phyloP scores from a whole-genome alignment of 2,888 invertebrate genomes.

The Bombylius major region DNA sequence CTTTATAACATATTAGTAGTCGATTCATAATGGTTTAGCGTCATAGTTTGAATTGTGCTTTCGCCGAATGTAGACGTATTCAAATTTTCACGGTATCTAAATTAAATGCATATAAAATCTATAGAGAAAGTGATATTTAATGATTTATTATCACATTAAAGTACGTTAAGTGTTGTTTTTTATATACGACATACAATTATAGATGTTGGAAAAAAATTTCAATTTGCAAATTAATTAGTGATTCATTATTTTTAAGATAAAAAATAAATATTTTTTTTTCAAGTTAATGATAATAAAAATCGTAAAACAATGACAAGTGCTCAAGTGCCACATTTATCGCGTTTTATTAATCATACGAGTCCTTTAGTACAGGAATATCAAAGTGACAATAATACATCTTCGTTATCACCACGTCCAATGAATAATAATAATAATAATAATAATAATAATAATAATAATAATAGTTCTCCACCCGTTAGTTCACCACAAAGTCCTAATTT shows the following conservation, averaged over 20 bases:
- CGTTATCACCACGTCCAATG: constrained; percentile 15
- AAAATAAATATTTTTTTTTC: too few species aligned
- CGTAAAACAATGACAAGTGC: constrained; percentile 29
- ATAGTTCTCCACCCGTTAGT: constrained; percentile 16
- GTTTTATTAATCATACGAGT: constrained; percentile 26
- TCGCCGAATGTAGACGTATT: neutral
- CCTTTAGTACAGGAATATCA: constrained; percentile 24
- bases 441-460: neutral
- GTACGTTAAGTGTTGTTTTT: too few species aligned
- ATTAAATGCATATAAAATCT: too few species aligned
- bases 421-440: constrained; percentile 2
- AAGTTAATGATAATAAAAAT: too few species aligned
- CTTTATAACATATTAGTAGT: neutral
- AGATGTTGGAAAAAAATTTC: too few species aligned
- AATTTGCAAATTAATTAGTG: too few species aligned
- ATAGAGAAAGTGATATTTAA: too few species aligned
- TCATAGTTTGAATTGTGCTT: neutral
- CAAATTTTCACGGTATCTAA: too few species aligned
- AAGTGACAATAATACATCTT: constrained; percentile 26
- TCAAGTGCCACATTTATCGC: constrained; percentile 33
- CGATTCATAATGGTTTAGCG: neutral
- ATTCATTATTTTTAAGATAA: too few species aligned
- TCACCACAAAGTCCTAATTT: constrained; percentile 26
- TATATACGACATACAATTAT: too few species aligned
- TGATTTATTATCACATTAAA: too few species aligned